Evolutionary conservation across 2,797 vertebrate species (phyloP).

Genomic region (Sebastes vulpes): DNA sequence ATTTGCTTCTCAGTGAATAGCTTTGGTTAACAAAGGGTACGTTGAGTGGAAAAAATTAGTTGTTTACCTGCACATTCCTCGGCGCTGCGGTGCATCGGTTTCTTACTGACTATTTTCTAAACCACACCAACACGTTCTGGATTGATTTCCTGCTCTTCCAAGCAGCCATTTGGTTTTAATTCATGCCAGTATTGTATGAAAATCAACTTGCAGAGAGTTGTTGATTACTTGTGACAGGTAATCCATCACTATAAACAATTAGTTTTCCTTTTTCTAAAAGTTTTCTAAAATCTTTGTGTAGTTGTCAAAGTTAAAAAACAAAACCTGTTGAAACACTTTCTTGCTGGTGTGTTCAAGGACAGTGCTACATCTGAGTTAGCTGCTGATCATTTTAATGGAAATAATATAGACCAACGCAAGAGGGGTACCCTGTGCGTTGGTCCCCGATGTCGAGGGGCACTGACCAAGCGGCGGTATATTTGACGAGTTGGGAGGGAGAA

Average conservation of each 20-base stretch:
- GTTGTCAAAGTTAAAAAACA: background rate
- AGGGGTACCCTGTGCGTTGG: too few relatives aligned
- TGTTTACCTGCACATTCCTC: constrained; percentile 1
- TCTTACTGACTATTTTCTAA: background rate
- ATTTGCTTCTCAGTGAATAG: constrained; percentile 7
- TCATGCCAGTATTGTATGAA: background rate
- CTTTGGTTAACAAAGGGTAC: constrained; percentile 22
- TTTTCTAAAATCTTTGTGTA: background rate
- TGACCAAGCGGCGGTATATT: too few relatives aligned
- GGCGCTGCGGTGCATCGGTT: background rate
- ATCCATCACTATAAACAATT: background rate
- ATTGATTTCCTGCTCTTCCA: background rate
- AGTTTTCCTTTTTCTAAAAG: background rate
- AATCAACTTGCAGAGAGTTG: background rate
- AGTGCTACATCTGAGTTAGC: background rate
- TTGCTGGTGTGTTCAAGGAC: background rate
- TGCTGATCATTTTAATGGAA: background rate
- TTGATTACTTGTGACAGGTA: background rate
- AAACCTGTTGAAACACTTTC: background rate
- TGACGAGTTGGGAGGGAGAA: too few relatives aligned
- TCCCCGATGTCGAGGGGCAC: too few relatives aligned
- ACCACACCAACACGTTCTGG: background rate
- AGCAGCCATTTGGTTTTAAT: constrained; percentile 7
- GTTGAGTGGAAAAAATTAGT: background rate
- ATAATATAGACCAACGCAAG: background rate